Base-by-base conservation (phyloP, 2,113 vertebrate genomes). In the Anolis sagrei region DNA sequence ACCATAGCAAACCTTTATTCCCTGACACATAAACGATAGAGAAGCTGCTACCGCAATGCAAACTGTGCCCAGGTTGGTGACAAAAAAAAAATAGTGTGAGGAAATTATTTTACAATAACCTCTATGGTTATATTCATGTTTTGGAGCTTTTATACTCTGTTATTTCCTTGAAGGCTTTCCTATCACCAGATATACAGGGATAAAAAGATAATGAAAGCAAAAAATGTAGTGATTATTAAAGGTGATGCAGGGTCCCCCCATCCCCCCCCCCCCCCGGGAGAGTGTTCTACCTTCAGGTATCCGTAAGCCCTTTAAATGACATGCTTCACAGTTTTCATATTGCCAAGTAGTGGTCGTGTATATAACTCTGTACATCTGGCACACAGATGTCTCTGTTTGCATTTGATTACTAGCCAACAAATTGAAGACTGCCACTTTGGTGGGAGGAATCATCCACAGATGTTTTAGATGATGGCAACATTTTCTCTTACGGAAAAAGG, bases 361-460 rank as follows among this genome's bases (percentile, higher is more conserved):
- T 83, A 32, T 75, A 62, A 92, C n/a, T 87, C 64, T 61, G 69
- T 18, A 3, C 89, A 79, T 93, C 88, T 94, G 92, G 91, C 75
- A 84, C 39, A 77, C 94, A 95, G 85, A 93, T 94, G 89, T 87
- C 90, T 86, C 32, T 51, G 68, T 89, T 90, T 89, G 54, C 36
- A 92, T 93, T 92, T 94, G 91, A 87, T 89, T 88, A 78, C 68
- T 70, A 10, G 74, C 85, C 92, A 88, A 74, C 70, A 88, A 84
- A 76, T 79, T 84, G 76, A 83, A 49, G 93, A 82, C 83, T 51
- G 51, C 79, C 88, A 82, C 81, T 85, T 66, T 92, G 89, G 21
- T 58, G 58, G 82, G 85, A 51, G 73, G 68, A 91, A 91, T 93
- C 90, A 89, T n/a, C 86, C 84, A 84, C 87, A 88, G 34, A 8